Conservation (phyloP, 2,888 invertebrate genomes). For the Hirtodrosophila histrioides region DNA sequence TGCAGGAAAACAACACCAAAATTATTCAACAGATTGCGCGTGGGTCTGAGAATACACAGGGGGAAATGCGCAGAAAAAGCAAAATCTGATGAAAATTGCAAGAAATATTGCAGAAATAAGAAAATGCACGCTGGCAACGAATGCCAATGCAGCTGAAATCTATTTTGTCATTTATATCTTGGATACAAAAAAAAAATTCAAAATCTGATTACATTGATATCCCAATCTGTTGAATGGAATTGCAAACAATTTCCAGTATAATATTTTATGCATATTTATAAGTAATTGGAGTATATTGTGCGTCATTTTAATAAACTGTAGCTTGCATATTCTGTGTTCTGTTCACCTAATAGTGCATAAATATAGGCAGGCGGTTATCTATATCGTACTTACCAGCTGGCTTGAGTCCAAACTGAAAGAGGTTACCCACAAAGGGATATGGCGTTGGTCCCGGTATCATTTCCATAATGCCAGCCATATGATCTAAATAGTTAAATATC, state of each 20-base stretch:
- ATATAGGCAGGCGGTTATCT: conserved; percentile 50
- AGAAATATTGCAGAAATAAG: conserved; percentile 36
- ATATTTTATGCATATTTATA: background rate
- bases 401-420: conserved; percentile 79
- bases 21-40: conserved; percentile 52
- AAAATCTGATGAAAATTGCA: conserved; percentile 47
- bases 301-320: background rate
- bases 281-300: background rate
- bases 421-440: conserved; percentile 81
- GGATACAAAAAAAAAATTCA: background rate
- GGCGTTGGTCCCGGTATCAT: conserved; percentile 81
- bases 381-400: conserved; percentile 70
- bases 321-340: background rate
- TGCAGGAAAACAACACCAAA: conserved; percentile 43
- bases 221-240: conserved; percentile 7
- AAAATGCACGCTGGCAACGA: background rate
- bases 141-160: background rate
- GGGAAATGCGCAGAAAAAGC: conserved; percentile 36
- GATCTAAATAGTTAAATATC: conserved; percentile 78
- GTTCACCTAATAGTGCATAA: conserved; percentile 60
- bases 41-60: conserved; percentile 14
- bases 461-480: conserved; percentile 81
- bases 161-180: conserved; percentile 7
- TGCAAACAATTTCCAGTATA: background rate
- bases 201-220: background rate